phyloP scores from a whole-genome alignment of 1,140 invertebrate species.

The Halesus radiatus region DNA sequence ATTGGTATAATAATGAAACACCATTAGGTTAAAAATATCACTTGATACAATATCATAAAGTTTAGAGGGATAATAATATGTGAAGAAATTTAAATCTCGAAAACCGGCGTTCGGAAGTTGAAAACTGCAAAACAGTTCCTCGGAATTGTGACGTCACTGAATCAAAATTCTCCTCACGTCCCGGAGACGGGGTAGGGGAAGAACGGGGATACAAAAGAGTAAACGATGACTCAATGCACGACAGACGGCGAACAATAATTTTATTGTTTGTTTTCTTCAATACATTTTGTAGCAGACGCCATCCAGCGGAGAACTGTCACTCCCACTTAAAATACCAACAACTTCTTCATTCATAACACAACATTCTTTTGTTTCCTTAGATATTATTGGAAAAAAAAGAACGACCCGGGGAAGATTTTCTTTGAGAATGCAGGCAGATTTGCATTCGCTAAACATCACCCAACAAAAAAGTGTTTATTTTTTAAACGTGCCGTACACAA shows the following conservation, averaged over 20 bases:
- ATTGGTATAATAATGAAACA: too few species aligned
- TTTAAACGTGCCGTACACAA: too few species aligned
- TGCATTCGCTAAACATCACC: too few species aligned
- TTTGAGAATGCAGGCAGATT: too few species aligned
- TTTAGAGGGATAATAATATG: background rate
- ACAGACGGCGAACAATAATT: constrained; percentile 10
- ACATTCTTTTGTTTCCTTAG: background rate
- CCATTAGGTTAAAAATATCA: too few species aligned
- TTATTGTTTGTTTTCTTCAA: constrained; percentile 35
- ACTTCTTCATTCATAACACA: constrained; percentile 12
- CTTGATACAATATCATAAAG: too few species aligned
- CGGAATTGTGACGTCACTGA: constrained; percentile 32
- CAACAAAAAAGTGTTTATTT: too few species aligned
- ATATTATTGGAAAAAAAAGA: too few species aligned
- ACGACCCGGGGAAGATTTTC: too few species aligned
- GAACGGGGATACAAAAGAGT: background rate
- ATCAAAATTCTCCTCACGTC: constrained; percentile 27
- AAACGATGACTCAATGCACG: constrained; percentile 28
- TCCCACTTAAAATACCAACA: background rate
- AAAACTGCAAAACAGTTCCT: background rate
- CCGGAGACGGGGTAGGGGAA: background rate
- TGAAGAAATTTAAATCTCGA: background rate
- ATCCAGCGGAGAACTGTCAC: constrained; percentile 4
- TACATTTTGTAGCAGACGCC: constrained; percentile 5
- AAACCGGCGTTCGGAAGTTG: background rate